Evolutionary conservation across 2,888 invertebrate species (phyloP), one percentile per base, ranked within the genome.

Genomic region (Polydesmus complanatus): DNA sequence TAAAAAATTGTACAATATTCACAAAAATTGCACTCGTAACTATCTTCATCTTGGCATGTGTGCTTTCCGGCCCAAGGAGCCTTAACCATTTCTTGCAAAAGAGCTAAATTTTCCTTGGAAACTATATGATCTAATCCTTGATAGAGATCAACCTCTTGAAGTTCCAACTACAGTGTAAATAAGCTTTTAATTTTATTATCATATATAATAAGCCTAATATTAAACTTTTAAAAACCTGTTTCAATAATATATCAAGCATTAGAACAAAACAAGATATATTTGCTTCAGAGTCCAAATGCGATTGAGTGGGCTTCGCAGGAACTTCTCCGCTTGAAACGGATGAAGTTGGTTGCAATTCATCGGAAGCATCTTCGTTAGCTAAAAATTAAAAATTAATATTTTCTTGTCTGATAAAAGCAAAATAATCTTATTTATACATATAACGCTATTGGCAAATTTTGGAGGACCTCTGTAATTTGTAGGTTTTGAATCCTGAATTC

Each of bases 1-100:
- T 95, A 93, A 88, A 95, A 95, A 77, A 94, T 86, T 37, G 93
- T 88, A 27, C 88, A 85, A 61, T 92, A 87, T 72, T 94, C 93
- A 75, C 96, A 97, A 72, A 88, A 90, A 58, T 85, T 82, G 71
- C 96, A 97, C 72, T 93, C 92, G 27, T 73, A 72, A 49, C 74
- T 73, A 48, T 75, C 74, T 66, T 77, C 68, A 67, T 72, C 71
- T n/a, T 71, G 75, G 67, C 80, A 81, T 1, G 73, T 73, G 70
- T 78, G 79, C 3, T 79, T 78, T 21, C 83, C 84, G 62, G 82
- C 81, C 81, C 88, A 86, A 22, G 83, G 81, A 3, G 85, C 82
- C 1, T 81, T 80, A 49, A 90, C 79, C 81, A 88, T 88, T 66
- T 82, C 81, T 68, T 85, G 84, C 66, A 91, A 75, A 58, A 83